Percentiles rank a stretch among this genome's conserved stretches.
These are phyloP conservation scores for Cataglyphis hispanica DNA, from an alignment of 1,140 invertebrate genomes.

Conservation along the genomic window DNA sequence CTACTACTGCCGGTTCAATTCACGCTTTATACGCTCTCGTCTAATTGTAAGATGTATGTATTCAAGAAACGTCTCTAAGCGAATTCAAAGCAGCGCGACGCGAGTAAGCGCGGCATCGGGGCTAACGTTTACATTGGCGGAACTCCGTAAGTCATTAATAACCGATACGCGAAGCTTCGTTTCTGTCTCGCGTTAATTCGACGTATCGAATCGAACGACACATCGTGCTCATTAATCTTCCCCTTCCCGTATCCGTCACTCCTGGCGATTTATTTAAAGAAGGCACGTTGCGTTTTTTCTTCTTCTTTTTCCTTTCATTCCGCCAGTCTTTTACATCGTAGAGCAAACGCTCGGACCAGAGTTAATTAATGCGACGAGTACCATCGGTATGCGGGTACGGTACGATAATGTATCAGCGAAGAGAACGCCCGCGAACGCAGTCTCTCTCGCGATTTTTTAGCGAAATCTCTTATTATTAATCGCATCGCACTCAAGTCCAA, in stretches of 20 bases:
- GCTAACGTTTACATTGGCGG: slow-evolving; percentile 71
- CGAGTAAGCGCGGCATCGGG: slow-evolving; percentile 56
- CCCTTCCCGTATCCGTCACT: slow-evolving; percentile 75
- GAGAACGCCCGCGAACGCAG: too few relatives aligned
- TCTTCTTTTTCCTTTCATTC: slow-evolving; percentile 56
- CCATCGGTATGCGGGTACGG: slow-evolving; percentile 18
- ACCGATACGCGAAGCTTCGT: slow-evolving; percentile 75
- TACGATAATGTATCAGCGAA: slow-evolving; percentile 40
- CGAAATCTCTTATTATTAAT: neutral
- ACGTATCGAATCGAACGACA: slow-evolving; percentile 83
- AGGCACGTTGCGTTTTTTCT: slow-evolving; percentile 40
- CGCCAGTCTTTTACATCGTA: slow-evolving; percentile 57
- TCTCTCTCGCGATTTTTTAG: neutral
- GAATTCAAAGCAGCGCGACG: slow-evolving; percentile 54
- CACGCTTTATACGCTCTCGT: neutral
- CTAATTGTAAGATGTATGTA: neutral
- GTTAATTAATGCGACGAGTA: slow-evolving; percentile 66
- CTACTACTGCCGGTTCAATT: slow-evolving; percentile 25
- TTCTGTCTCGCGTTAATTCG: slow-evolving; percentile 78
- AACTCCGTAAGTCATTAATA: slow-evolving; percentile 75
- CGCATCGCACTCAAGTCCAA: neutral
- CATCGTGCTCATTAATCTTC: slow-evolving; percentile 81
- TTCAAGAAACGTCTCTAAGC: slow-evolving; percentile 56
- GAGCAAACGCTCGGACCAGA: slow-evolving; percentile 50
- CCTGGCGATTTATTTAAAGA: slow-evolving; percentile 74